Evolutionary conservation across 2,113 vertebrate genomes (phyloP), one percentile per base, ranked within the genome.

Genomic region (Chionomys nivalis): DNA sequence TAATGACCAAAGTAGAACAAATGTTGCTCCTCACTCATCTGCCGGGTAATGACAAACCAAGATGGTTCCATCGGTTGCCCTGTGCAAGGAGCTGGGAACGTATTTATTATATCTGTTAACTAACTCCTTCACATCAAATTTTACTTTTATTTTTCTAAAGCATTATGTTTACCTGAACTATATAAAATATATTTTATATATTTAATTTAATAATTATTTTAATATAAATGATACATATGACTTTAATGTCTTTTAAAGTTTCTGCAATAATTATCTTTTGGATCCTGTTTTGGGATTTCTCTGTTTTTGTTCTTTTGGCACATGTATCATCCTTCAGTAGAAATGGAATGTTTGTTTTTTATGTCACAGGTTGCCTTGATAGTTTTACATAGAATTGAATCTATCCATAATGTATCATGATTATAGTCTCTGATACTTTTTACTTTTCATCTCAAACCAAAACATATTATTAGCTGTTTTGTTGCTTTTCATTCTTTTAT

Each of bases 281-380:
- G 24, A 39, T 82, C 21, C 52, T 82, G 16, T 81, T 92, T 68
- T 31, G 11, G 1, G 8, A 26, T 93, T 87, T 91, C n/a, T 89
- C 79, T 36, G 2, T 44, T 47, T 63, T 44, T 55, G 12, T 26
- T 91, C 0, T 9, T 70, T 87, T 66, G 39, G n/a, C 55, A 7
- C 33, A 36, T 55, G 9, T 26, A 12, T 47, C 33, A 86, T 94
- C 23, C 31, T 93, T 90, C 90, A 13, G 23, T 90, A 91, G 93
- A 94, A 73, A 90, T 89, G 16, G 44, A 94, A 81, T 33, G 23
- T 23, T 90, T 75, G 17, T 47, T 52, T 93, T 81, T 88, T 31
- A 21, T 93, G 2, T 77, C 61, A 70, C 33, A 47, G 4, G 42
- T 86, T 89, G 39, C 19, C 2, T 39, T 7, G 39, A 65, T 72